These are phyloP conservation scores for Drosophila paulistorum DNA, from an alignment of 1,140 invertebrate genomes.

Conservation along the genomic window DNA sequence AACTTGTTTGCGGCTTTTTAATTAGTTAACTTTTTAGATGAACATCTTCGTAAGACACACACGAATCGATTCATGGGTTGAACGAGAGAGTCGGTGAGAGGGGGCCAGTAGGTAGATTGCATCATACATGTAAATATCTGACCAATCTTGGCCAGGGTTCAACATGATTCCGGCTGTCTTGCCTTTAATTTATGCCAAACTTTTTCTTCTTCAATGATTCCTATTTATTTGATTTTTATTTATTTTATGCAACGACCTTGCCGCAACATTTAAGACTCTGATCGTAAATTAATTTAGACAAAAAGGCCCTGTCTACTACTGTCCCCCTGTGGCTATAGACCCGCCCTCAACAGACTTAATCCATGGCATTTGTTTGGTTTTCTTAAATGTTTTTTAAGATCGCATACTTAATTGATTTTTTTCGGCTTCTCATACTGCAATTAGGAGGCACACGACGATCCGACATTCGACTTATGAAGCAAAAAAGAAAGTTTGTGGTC, in stretches of 20 bases:
- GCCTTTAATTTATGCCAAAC: constrained; percentile 60
- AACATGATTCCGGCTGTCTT: constrained; percentile 62
- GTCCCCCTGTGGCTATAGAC: constrained; percentile 15
- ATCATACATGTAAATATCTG: constrained; percentile 3
- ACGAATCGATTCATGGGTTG: no score
- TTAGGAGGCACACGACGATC: not conserved
- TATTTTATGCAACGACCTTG: constrained; percentile 81
- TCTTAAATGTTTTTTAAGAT: constrained; percentile 4
- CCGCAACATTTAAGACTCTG: constrained; percentile 54
- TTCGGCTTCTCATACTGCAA: not conserved
- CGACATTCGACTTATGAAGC: not conserved
- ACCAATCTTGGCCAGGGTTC: constrained; percentile 36
- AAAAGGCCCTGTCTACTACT: constrained; percentile 32
- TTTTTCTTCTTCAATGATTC: constrained; percentile 31
- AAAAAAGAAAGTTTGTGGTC: not conserved
- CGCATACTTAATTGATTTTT: constrained; percentile 1
- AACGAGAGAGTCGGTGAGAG: constrained; percentile 10
- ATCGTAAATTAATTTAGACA: constrained; percentile 53
- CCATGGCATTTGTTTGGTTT: constrained; percentile 1
- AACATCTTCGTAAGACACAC: not conserved
- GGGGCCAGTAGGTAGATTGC: constrained; percentile 12
- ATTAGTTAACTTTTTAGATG: constrained; percentile 43
- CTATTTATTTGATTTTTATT: constrained; percentile 77
- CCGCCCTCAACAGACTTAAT: constrained; percentile 45
- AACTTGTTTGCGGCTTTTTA: constrained; percentile 44